phyloP scores from a whole-genome alignment of 2,113 vertebrate genomes.

The Nesospiza acunhae region DNA sequence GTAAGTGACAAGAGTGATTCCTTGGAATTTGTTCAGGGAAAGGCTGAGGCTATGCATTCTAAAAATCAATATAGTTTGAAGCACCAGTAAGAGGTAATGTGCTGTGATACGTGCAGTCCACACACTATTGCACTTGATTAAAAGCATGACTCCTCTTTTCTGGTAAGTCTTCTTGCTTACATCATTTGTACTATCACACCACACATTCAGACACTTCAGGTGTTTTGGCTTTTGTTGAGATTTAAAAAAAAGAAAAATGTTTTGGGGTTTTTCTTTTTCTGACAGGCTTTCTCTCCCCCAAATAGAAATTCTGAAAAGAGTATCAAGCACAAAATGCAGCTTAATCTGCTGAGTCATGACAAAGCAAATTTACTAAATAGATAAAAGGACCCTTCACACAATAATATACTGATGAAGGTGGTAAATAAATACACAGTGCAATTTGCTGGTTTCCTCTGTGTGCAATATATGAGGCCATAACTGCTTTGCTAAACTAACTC shows the following conservation, averaged over 20 bases:
- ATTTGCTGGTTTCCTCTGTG: constrained; percentile 32
- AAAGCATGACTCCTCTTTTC: not conserved
- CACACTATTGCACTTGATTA: not conserved
- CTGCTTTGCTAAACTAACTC: constrained; percentile 27
- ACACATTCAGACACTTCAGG: not conserved
- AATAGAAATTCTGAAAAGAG: not conserved
- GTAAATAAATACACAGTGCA: constrained; percentile 26
- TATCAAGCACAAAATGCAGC: not conserved
- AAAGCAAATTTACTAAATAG: not conserved
- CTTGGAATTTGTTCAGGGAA: not conserved
- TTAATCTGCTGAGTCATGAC: not conserved
- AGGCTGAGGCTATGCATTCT: not conserved
- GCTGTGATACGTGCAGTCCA: not conserved
- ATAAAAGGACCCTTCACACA: not conserved
- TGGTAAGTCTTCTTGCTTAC: not conserved
- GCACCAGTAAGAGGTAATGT: not conserved
- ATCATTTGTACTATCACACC: not conserved
- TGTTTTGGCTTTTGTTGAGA: fast-evolving
- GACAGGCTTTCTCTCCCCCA: not conserved
- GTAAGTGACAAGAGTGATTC: not conserved
- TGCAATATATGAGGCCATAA: constrained; percentile 14
- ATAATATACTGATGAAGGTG: not conserved
- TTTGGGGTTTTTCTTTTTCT: not conserved
- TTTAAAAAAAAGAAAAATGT: fast-evolving
- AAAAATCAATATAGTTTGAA: not conserved